phyloP scores from a whole-genome alignment of 1,140 invertebrate species.

The Orchestia grillus region DNA sequence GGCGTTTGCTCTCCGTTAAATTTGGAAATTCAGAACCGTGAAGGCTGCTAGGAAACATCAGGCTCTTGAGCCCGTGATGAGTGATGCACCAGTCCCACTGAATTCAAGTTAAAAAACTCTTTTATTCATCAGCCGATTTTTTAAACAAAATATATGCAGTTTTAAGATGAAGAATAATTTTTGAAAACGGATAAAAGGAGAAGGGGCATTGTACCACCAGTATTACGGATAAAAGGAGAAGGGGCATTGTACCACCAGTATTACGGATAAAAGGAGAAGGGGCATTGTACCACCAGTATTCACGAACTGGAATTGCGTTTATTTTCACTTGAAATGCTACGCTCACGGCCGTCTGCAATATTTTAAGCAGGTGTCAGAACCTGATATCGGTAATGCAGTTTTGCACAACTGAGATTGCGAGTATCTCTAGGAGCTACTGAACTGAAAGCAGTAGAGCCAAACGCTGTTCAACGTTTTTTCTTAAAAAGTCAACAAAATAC shows the following conservation, averaged over 20 bases:
- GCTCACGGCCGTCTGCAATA: neutral
- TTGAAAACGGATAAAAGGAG: neutral
- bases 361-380: neutral
- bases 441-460: neutral
- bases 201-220: no score
- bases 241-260: no score
- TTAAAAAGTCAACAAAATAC: neutral
- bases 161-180: neutral
- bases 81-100: neutral
- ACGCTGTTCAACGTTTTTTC: neutral
- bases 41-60: no score
- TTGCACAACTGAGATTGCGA: neutral
- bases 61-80: neutral
- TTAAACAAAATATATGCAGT: neutral
- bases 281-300: neutral
- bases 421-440: neutral
- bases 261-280: no score
- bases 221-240: no score
- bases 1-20: neutral
- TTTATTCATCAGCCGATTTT: neutral
- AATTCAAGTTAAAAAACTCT: neutral
- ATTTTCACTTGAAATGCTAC: neutral
- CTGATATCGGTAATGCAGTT: neutral
- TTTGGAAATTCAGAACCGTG: neutral
- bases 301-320: neutral